These are phyloP conservation scores for Ladona fulva DNA, from an alignment of 1,140 invertebrate genomes.

Conservation along the genomic window DNA sequence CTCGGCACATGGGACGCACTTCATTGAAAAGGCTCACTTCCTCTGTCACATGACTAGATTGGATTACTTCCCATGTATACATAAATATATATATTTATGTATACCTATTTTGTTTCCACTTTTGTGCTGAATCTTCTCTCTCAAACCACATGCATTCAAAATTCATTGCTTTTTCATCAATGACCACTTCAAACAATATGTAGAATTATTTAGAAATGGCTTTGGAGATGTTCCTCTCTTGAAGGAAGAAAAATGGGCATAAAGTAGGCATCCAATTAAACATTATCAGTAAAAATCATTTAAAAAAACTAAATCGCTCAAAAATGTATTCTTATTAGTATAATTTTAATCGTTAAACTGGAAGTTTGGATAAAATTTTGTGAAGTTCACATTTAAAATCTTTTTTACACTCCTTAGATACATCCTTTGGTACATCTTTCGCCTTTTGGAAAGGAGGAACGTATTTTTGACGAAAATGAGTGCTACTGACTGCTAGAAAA, in stretches of 20 bases:
- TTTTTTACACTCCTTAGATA: background rate
- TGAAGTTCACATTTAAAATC: background rate
- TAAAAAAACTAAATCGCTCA: background rate
- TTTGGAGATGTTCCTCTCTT: background rate
- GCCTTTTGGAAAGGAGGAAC: background rate
- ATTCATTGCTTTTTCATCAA: background rate
- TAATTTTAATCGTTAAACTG: background rate
- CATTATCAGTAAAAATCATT: background rate
- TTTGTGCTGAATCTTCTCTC: background rate
- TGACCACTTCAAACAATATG: background rate
- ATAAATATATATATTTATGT: background rate
- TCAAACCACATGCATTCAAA: conserved; percentile 1
- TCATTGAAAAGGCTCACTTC: conserved; percentile 2
- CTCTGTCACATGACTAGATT: conserved; percentile 5
- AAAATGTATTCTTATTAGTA: background rate
- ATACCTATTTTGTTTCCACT: background rate
- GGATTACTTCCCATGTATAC: background rate
- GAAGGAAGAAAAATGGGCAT: background rate
- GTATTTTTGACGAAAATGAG: background rate
- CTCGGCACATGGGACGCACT: background rate
- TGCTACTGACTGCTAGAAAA: background rate
- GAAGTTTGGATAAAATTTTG: conserved; percentile 4
- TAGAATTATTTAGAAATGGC: conserved; percentile 2
- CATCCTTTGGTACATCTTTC: background rate
- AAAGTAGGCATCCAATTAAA: background rate